Evolutionary conservation across 2,888 invertebrate genomes (phyloP).

Genomic region (Ypsolopha scabrella): DNA sequence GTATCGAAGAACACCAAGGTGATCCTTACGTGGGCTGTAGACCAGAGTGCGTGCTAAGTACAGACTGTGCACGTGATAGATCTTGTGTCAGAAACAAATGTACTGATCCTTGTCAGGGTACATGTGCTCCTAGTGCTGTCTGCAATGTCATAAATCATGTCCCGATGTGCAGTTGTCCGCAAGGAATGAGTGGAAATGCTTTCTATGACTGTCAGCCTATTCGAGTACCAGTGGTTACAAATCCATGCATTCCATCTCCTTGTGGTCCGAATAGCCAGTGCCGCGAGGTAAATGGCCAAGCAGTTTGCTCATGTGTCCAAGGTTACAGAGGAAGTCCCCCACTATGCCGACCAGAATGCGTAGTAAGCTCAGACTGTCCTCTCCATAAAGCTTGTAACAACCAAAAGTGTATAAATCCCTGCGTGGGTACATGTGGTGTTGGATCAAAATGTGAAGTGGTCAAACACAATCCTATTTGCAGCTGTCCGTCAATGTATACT

Average conservation of each 20-base stretch:
- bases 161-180: constrained; percentile 78
- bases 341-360: constrained; percentile 81
- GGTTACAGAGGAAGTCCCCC: constrained; percentile 80
- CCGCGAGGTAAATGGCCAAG: constrained; percentile 73
- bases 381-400: constrained; percentile 79
- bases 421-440: constrained; percentile 79
- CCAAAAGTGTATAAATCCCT: constrained; percentile 81
- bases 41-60: constrained; percentile 77
- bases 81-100: constrained; percentile 79
- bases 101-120: constrained; percentile 76
- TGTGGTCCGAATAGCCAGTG: constrained; percentile 85
- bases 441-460: constrained; percentile 79
- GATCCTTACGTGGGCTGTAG: constrained; percentile 77
- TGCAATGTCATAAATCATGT: constrained; percentile 81
- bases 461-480: constrained; percentile 83
- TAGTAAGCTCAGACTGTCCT: constrained; percentile 80
- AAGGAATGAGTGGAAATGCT: constrained; percentile 77
- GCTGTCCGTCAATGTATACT: constrained; percentile 74
- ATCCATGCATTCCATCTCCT: constrained; percentile 79
- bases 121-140: constrained; percentile 77
- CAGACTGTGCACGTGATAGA: constrained; percentile 74
- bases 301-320: constrained; percentile 79
- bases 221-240: constrained; percentile 47
- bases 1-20: constrained; percentile 73
- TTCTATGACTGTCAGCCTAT: constrained; percentile 72